Evolutionary conservation across 1,140 invertebrate genomes (phyloP).

Genomic region (Heliconius eleuchia): DNA sequence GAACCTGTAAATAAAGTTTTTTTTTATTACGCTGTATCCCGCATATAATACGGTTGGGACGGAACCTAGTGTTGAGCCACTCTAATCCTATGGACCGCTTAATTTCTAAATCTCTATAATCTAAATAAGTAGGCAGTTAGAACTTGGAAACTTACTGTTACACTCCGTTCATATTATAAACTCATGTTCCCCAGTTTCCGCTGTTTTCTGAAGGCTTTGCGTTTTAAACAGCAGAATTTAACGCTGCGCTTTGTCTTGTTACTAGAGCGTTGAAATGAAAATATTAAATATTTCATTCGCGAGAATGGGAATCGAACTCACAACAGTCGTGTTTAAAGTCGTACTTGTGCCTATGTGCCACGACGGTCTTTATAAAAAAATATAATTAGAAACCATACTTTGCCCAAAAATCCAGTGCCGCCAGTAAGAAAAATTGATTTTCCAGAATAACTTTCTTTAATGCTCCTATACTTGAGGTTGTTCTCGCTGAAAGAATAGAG

Average conservation of each 20-base stretch:
- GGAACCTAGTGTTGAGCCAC: neutral
- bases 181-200: no score
- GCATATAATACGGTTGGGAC: neutral
- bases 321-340: neutral
- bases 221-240: neutral
- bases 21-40: neutral
- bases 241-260: neutral
- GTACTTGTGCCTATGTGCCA: neutral
- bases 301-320: neutral
- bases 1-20: conserved; percentile 25
- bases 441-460: conserved; percentile 36
- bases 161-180: neutral
- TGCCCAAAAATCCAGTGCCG: conserved; percentile 39
- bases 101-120: no score
- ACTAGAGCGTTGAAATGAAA: neutral
- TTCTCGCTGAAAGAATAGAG: neutral
- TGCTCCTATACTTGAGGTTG: neutral
- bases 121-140: neutral
- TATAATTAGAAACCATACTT: conserved; percentile 21
- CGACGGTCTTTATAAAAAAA: neutral
- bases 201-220: neutral
- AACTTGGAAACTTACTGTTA: neutral
- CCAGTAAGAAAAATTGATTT: conserved; percentile 38
- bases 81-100: no score
- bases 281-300: neutral